Evolutionary conservation across 2,113 vertebrate genomes (phyloP).

Genomic region (Verasper variegatus): DNA sequence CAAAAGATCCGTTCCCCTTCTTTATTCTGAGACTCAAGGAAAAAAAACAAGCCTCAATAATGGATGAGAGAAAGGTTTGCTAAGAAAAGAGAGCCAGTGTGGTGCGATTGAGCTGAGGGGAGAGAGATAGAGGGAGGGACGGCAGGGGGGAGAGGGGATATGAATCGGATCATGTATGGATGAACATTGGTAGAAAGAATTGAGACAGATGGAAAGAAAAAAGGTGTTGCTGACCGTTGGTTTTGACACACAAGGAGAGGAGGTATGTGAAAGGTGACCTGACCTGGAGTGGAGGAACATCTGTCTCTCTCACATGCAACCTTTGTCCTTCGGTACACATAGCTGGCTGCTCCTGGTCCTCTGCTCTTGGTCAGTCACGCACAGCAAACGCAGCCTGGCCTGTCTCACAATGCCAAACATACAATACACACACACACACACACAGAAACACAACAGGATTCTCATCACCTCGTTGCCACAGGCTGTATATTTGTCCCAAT

Average conservation of each 20-base stretch:
- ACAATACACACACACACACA: constrained; percentile 24
- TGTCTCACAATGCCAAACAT: constrained; percentile 42
- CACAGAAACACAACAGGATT: neutral
- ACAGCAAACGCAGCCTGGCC: constrained; percentile 55
- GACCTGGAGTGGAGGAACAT: constrained; percentile 45
- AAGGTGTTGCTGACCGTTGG: constrained; percentile 14
- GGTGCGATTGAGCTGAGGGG: constrained; percentile 67
- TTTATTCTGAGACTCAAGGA: constrained; percentile 80
- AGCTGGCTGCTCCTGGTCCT: constrained; percentile 49
- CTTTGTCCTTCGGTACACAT: constrained; percentile 56
- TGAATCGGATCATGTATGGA: constrained; percentile 23
- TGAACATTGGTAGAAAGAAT: constrained; percentile 21
- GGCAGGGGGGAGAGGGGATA: neutral
- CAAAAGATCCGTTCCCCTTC: constrained; percentile 78
- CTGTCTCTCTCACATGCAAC: constrained; percentile 16
- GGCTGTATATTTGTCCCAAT: constrained; percentile 42
- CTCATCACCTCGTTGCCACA: constrained; percentile 10
- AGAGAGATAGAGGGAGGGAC: constrained; percentile 3
- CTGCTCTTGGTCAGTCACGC: constrained; percentile 58
- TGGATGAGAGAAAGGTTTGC: constrained; percentile 82
- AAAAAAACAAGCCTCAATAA: constrained; percentile 84
- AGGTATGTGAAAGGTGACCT: constrained; percentile 28
- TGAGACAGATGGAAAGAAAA: neutral
- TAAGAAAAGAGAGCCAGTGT: constrained; percentile 75
- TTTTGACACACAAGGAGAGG: constrained; percentile 18